Evolutionary conservation across 2,888 invertebrate species (phyloP).

Genomic region (Microplitis deprimator): DNA sequence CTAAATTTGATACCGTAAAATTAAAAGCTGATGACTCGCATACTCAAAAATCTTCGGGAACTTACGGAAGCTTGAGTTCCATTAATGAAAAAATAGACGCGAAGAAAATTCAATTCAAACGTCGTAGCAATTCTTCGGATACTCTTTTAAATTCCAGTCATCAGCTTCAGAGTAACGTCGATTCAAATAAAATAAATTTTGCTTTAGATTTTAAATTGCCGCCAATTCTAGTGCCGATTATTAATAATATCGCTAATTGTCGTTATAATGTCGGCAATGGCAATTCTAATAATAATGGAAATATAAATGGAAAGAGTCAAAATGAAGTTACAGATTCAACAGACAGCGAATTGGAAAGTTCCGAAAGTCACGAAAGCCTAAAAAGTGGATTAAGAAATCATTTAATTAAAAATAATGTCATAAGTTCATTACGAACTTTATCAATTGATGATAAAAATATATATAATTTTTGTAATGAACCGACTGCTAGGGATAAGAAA

Average conservation of each 20-base stretch:
- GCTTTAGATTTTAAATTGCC: constrained; percentile 74
- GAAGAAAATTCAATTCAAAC: constrained; percentile 61
- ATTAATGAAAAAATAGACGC: constrained; percentile 64
- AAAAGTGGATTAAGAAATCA: constrained; percentile 59
- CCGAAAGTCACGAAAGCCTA: constrained; percentile 63
- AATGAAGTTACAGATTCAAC: constrained; percentile 36
- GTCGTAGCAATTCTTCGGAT: constrained; percentile 62
- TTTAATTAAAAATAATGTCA: constrained; percentile 48
- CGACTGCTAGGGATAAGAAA: constrained; percentile 20
- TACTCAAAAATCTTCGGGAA: constrained; percentile 55
- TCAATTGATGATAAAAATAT: constrained; percentile 46
- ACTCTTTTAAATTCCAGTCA: constrained; percentile 58
- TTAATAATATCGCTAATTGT: constrained; percentile 74
- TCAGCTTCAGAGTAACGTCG: neutral
- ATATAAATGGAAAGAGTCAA: neutral
- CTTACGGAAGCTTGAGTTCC: constrained; percentile 63
- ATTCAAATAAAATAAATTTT: constrained; percentile 51
- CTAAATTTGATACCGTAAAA: constrained; percentile 56
- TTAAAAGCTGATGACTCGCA: constrained; percentile 56
- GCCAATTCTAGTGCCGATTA: constrained; percentile 81
- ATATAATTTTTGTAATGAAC: constrained; percentile 40
- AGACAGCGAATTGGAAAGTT: constrained; percentile 63
- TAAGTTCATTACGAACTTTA: constrained; percentile 44
- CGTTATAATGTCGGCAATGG: neutral
- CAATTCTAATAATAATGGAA: constrained; percentile 37